These are phyloP conservation scores for Drosophila niveifrons DNA, from an alignment of 2,888 invertebrate genomes.

Conservation along the genomic window DNA sequence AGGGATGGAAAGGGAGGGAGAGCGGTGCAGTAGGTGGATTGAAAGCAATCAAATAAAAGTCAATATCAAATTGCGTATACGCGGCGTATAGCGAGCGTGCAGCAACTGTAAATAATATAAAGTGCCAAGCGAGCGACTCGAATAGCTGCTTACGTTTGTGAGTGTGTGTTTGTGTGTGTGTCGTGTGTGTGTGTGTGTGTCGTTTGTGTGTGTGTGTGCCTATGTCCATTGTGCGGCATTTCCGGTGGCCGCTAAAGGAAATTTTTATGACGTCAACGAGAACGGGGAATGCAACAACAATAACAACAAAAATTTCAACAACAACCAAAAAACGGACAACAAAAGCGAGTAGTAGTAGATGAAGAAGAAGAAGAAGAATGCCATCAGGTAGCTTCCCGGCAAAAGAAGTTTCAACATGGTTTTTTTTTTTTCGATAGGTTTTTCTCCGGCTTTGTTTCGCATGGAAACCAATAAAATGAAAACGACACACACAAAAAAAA, in stretches of 20 bases:
- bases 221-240: conserved; percentile 68
- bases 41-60: conserved; percentile 43
- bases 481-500: conserved; percentile 10
- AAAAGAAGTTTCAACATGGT: conserved; percentile 8
- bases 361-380: conserved; percentile 38
- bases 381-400: conserved; percentile 49
- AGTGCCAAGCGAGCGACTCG: conserved; percentile 11
- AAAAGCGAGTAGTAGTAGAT: conserved; percentile 3
- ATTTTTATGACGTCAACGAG: conserved; percentile 75
- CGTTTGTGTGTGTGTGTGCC: conserved; percentile 15
- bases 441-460: conserved; percentile 31
- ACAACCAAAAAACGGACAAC: conserved; percentile 23
- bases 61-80: conserved; percentile 66
- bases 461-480: conserved; percentile 48
- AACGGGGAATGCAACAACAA: conserved; percentile 38
- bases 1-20: background rate
- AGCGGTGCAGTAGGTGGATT: conserved; percentile 1
- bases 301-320: conserved; percentile 36
- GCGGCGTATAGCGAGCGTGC: conserved; percentile 52
- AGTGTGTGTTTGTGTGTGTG: conserved; percentile 16
- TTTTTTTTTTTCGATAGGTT: conserved; percentile 31
- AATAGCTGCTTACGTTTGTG: conserved; percentile 27
- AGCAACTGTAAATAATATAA: conserved; percentile 65
- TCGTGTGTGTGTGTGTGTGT: conserved; percentile 24
- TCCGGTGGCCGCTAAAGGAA: conserved; percentile 71